phyloP scores from a whole-genome alignment of 1,140 invertebrate species.

The Papilio helenus region DNA sequence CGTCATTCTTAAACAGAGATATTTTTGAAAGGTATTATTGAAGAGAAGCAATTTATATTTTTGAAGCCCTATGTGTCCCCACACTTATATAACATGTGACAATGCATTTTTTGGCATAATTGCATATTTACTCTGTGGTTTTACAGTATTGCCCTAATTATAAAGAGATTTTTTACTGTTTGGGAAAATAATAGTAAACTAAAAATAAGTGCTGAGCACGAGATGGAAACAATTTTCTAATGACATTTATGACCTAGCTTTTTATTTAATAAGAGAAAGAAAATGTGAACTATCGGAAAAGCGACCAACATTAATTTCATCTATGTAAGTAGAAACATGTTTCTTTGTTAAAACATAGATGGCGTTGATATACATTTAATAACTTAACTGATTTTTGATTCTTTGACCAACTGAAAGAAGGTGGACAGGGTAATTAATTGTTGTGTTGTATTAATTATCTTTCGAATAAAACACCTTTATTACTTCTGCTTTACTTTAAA shows the following conservation, averaged over 20 bases:
- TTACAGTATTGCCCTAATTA: background rate
- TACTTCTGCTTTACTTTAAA: too few relatives aligned
- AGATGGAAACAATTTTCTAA: background rate
- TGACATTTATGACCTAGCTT: background rate
- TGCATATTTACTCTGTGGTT: slow-evolving; percentile 5
- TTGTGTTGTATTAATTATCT: too few relatives aligned
- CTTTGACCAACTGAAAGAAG: background rate
- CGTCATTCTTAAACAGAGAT: background rate
- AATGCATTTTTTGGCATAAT: background rate
- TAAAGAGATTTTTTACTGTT: background rate
- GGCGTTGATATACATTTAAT: background rate
- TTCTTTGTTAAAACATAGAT: background rate
- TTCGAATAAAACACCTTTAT: too few relatives aligned
- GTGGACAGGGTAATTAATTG: too few relatives aligned
- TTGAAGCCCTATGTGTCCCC: background rate
- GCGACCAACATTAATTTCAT: background rate
- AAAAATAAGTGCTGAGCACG: background rate
- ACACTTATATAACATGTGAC: slow-evolving; percentile 8
- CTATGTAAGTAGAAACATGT: background rate
- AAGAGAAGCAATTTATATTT: background rate
- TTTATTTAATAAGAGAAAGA: background rate
- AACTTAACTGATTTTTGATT: background rate
- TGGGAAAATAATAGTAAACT: background rate
- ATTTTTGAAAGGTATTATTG: background rate
- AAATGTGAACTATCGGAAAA: background rate